Conservation (phyloP, 1,140 invertebrate species). For the Monomorium pharaonis region DNA sequence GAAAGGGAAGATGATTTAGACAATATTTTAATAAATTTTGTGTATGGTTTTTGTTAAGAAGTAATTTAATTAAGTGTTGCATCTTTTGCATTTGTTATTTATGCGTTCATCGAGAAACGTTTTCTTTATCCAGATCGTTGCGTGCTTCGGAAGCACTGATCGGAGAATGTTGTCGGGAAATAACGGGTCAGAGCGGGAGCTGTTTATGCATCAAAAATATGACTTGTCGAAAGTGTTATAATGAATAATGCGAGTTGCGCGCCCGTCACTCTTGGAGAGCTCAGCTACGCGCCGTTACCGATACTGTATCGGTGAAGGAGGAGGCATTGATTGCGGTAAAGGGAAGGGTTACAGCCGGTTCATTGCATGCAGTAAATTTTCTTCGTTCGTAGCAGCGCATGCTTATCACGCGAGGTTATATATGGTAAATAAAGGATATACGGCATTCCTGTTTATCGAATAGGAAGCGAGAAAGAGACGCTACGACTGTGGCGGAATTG, state of each 20-base stretch:
- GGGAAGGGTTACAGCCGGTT: conserved; percentile 70
- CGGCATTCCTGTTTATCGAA: conserved; percentile 68
- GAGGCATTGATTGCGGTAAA: not conserved
- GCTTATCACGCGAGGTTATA: conserved; percentile 76
- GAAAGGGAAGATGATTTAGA: not conserved
- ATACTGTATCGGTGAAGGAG: conserved; percentile 42
- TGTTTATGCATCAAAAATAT: conserved; percentile 70
- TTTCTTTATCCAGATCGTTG: not conserved
- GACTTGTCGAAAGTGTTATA: conserved; percentile 80
- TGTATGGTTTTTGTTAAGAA: not conserved
- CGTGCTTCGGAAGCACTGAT: not conserved
- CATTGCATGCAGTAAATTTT: conserved; percentile 83
- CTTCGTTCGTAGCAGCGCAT: conserved; percentile 70
- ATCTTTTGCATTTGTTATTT: conserved; percentile 3
- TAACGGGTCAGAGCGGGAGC: conserved; percentile 62
- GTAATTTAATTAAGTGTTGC: not conserved
- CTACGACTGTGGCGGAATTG: conserved; percentile 59
- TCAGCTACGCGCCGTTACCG: not conserved
- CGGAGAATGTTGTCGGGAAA: conserved; percentile 17
- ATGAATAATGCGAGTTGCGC: conserved; percentile 76
- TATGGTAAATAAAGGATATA: conserved; percentile 45
- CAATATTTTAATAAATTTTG: not conserved
- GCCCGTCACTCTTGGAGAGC: conserved; percentile 22
- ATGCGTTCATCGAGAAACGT: not conserved
- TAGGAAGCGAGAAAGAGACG: conserved; percentile 67